Conservation (phyloP, 2,888 invertebrate genomes). For the Sylvicola fuscatus region DNA sequence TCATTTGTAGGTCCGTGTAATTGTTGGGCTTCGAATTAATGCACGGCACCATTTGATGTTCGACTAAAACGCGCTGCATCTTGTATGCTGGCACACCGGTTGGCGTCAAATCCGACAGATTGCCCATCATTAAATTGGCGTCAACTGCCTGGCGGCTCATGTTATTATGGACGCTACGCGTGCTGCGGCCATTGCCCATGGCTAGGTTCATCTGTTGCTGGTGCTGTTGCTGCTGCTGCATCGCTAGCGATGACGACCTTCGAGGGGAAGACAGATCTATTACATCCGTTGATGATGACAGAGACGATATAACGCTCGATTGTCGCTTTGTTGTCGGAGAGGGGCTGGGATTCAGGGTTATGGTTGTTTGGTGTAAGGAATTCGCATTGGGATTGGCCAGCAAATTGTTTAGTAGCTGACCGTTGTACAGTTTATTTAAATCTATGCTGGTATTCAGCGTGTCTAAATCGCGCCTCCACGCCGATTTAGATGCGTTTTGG, state of each 20-base stretch:
- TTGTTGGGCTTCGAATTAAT: constrained; percentile 74
- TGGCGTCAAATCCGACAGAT: no score
- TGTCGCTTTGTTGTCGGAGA: constrained; percentile 3
- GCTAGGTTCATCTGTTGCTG: constrained; percentile 9
- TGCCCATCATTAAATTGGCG: no score
- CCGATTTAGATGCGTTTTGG: constrained; percentile 4
- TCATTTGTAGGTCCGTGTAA: constrained; percentile 62
- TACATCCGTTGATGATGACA: constrained; percentile 22
- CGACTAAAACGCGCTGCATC: constrained; percentile 61
- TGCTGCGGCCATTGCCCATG: not conserved
- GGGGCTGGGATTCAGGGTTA: not conserved
- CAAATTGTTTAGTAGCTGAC: constrained; percentile 1
- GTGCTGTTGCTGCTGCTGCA: constrained; percentile 14
- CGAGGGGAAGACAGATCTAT: constrained; percentile 32
- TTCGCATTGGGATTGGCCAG: not conserved
- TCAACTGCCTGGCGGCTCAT: no score
- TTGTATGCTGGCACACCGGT: constrained; percentile 40
- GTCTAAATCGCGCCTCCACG: no score
- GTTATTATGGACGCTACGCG: not conserved
- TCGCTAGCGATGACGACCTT: constrained; percentile 16
- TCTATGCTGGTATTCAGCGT: no score
- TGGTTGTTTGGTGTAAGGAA: not conserved
- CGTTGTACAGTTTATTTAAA: no score
- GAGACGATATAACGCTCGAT: constrained; percentile 6
- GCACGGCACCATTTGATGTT: constrained; percentile 63